Percentiles rank a stretch among this genome's conserved stretches.
These are phyloP conservation scores for Hoplodrina blanda DNA, from an alignment of 2,888 invertebrate genomes.

Conservation along the genomic window DNA sequence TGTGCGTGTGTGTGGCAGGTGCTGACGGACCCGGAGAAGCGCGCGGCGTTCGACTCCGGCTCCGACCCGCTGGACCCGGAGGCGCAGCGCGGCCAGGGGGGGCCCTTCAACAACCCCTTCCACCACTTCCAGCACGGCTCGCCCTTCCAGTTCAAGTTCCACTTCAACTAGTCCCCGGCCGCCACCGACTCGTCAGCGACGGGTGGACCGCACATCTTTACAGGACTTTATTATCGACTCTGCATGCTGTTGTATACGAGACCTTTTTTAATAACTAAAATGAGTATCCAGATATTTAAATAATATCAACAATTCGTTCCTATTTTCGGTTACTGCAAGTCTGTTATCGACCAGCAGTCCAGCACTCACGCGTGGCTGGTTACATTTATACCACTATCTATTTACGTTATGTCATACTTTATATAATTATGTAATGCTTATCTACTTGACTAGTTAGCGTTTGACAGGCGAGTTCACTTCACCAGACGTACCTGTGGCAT, in stretches of 20 bases:
- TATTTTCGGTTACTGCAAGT: neutral
- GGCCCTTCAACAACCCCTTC: constrained; percentile 93
- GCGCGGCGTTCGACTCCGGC: constrained; percentile 98
- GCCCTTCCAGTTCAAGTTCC: constrained; percentile 99
- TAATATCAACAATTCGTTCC: neutral
- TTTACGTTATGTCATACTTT: constrained; percentile 35
- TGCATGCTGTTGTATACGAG: neutral
- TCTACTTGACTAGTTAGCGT: too few relatives aligned
- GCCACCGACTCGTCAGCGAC: too few relatives aligned
- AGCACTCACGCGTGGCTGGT: neutral
- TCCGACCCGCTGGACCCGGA: constrained; percentile 99
- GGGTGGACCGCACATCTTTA: too few relatives aligned
- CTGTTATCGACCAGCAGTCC: neutral
- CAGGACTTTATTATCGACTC: too few relatives aligned
- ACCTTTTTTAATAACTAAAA: neutral
- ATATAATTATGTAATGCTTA: neutral
- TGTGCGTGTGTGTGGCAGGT: constrained; percentile 82
- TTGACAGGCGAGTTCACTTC: neutral
- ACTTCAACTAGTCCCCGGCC: constrained; percentile 93
- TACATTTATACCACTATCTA: neutral
- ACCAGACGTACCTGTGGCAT: constrained; percentile 42
- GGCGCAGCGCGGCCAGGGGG: constrained; percentile 88
- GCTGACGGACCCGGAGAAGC: constrained; percentile 96
- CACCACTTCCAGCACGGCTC: constrained; percentile 96
- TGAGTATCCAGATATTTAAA: neutral